Conservation (phyloP, 2,888 invertebrate genomes). For the Vanessa cardui region DNA sequence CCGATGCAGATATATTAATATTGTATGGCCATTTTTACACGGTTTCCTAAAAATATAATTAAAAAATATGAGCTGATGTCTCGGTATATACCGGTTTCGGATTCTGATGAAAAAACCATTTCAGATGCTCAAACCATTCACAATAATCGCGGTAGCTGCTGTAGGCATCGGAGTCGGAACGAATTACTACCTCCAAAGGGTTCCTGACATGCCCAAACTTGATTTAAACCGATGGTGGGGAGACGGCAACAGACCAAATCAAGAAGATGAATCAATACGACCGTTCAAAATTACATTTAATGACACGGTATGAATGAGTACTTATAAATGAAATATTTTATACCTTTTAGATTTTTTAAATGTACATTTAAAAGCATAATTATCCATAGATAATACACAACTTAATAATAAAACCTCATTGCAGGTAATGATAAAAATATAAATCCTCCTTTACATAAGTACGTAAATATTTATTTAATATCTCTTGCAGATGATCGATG, state of each 20-base stretch:
- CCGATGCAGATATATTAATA: no score
- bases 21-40: no score
- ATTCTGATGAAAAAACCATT: slow-evolving; percentile 42
- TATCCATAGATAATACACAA: no score
- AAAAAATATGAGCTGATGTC: no score
- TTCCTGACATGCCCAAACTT: slow-evolving; percentile 57
- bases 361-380: no score
- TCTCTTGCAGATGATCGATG: slow-evolving; percentile 73
- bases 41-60: no score
- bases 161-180: slow-evolving; percentile 49
- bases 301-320: slow-evolving; percentile 56
- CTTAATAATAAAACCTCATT: no score
- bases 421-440: no score
- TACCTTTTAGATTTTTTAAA: no score
- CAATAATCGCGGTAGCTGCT: slow-evolving; percentile 48
- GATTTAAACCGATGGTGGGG: slow-evolving; percentile 75
- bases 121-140: slow-evolving; percentile 60
- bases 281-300: slow-evolving; percentile 69
- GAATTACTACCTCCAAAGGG: slow-evolving; percentile 46
- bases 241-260: slow-evolving; percentile 47
- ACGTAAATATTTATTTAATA: background rate
- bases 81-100: no score
- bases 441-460: no score
- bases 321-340: background rate
- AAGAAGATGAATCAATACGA: slow-evolving; percentile 61